These are phyloP conservation scores for Macrosoma leucophasiata DNA, from an alignment of 2,888 invertebrate genomes.

Conservation along the genomic window DNA sequence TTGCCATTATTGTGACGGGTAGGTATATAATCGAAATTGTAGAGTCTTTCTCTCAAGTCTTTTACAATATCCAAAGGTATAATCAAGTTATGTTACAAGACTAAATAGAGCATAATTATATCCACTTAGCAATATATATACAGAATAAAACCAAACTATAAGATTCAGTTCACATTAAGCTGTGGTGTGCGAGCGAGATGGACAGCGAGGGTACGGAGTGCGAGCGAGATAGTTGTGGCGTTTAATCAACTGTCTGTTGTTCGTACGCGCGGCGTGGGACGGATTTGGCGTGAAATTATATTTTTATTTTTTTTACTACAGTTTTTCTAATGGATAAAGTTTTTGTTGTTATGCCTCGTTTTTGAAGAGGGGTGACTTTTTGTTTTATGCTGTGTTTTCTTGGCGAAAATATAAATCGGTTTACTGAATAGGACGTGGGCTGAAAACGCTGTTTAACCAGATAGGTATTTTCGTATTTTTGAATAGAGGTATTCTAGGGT, in stretches of 20 bases:
- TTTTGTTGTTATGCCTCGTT: neutral
- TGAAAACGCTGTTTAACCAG: too few species aligned
- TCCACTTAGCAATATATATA: too few species aligned
- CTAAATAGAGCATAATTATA: too few species aligned
- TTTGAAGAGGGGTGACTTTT: neutral
- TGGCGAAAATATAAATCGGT: slow-evolving; percentile 4
- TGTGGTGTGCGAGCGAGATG: slow-evolving; percentile 33
- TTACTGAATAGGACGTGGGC: too few species aligned
- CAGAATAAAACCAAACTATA: slow-evolving; percentile 22
- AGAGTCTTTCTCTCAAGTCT: too few species aligned
- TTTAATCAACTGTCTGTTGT: slow-evolving; percentile 64
- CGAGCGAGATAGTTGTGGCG: slow-evolving; percentile 31
- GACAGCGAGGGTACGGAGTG: slow-evolving; percentile 11
- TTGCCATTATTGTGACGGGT: too few species aligned
- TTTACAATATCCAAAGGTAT: too few species aligned
- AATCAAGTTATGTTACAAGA: too few species aligned
- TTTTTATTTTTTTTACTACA: slow-evolving; percentile 10
- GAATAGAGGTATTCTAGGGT: too few species aligned
- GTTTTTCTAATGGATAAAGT: neutral
- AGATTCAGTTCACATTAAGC: slow-evolving; percentile 25
- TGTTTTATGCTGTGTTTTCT: neutral
- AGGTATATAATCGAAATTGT: too few species aligned
- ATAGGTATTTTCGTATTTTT: too few species aligned
- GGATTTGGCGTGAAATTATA: slow-evolving; percentile 14
- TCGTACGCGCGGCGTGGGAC: slow-evolving; percentile 28